These are phyloP conservation scores for Malacoraja senta DNA, from an alignment of 2,797 vertebrate species.

Conservation along the genomic window DNA sequence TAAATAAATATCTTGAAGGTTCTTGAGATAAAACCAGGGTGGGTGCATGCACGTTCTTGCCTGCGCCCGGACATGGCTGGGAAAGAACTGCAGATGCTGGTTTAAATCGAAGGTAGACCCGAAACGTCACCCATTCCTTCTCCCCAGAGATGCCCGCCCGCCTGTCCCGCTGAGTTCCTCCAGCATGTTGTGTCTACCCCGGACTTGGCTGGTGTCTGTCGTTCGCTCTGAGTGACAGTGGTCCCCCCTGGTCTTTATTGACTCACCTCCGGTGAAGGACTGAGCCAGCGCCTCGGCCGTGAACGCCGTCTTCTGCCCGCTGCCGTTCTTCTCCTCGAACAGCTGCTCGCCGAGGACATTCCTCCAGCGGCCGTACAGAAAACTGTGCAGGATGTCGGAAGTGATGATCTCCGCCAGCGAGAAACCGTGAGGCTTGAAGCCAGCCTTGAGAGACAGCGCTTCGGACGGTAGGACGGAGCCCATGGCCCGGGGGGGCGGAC, in stretches of 20 bases:
- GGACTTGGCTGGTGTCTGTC: too few relatives aligned
- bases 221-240: too few relatives aligned
- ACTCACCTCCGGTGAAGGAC: constrained; percentile 87
- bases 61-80: too few relatives aligned
- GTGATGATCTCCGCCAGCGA: constrained; percentile 93
- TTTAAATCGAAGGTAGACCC: too few relatives aligned
- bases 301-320: constrained; percentile 81
- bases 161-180: too few relatives aligned
- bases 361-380: constrained; percentile 92
- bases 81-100: too few relatives aligned
- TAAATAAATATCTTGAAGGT: background rate
- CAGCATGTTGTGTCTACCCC: too few relatives aligned
- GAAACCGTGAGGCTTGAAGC: constrained; percentile 75
- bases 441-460: constrained; percentile 77
- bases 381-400: constrained; percentile 96
- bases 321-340: constrained; percentile 71
- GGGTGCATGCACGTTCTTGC: background rate
- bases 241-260: too few relatives aligned
- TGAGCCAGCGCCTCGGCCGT: constrained; percentile 91
- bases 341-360: constrained; percentile 87
- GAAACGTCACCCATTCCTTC: too few relatives aligned
- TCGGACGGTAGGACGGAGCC: constrained; percentile 88
- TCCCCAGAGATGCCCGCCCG: too few relatives aligned
- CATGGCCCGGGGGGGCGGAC: constrained; percentile 55
- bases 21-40: background rate